Conservation (phyloP, 1,140 invertebrate species). For the Neocloeon triangulifer region DNA sequence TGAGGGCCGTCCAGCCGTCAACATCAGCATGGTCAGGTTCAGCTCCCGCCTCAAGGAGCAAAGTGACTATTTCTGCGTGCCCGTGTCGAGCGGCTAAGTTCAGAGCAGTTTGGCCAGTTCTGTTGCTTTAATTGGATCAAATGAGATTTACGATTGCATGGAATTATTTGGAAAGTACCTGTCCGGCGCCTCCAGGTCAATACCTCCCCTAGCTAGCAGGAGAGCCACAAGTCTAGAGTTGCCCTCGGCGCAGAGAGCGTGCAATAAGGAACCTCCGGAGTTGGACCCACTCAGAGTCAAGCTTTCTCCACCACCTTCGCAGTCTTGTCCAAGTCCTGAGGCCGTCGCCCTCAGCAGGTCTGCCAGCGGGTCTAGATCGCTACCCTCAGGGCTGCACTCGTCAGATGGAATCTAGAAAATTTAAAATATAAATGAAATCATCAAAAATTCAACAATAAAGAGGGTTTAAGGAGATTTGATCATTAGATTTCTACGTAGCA, state of each 20-base stretch:
- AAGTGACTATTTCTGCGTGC: conserved; percentile 47
- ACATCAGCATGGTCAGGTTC: conserved; percentile 53
- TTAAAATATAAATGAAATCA: not conserved
- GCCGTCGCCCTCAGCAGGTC: conserved; percentile 16
- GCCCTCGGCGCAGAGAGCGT: conserved; percentile 51
- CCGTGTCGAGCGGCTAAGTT: conserved; percentile 65
- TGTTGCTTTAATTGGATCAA: no score
- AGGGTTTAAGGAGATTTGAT: no score
- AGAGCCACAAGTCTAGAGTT: conserved; percentile 18
- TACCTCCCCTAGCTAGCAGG: conserved; percentile 19
- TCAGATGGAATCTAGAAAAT: conserved; percentile 2
- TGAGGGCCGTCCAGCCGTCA: conserved; percentile 35
- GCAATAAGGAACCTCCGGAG: conserved; percentile 37
- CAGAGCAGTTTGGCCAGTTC: conserved; percentile 57
- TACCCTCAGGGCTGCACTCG: no score
- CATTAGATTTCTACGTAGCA: no score
- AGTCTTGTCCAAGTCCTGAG: conserved; percentile 15
- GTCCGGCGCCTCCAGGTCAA: conserved; percentile 37
- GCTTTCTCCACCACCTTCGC: conserved; percentile 8
- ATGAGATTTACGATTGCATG: no score
- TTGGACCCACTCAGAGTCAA: conserved; percentile 8
- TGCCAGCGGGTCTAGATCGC: no score
- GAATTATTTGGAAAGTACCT: no score
- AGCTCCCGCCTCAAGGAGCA: conserved; percentile 49
- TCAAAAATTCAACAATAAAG: no score